Conservation (phyloP, 2,113 vertebrate species). For the Oophaga pumilio region DNA sequence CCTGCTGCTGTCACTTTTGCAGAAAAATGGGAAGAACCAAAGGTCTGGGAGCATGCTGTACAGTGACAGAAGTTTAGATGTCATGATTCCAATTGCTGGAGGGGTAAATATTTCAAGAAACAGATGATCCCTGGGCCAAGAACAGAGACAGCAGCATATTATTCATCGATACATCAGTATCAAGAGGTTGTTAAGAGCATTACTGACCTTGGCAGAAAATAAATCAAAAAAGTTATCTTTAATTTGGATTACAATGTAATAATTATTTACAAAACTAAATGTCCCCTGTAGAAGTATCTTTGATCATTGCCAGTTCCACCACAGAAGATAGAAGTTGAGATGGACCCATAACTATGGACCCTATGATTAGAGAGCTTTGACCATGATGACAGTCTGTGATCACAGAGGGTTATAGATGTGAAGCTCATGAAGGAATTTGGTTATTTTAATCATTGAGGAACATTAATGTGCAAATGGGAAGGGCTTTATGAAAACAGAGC, state of each 20-base stretch:
- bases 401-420: background rate
- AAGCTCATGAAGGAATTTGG: background rate
- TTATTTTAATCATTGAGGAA: background rate
- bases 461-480: background rate
- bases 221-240: background rate
- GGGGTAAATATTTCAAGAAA: slow-evolving; percentile 33
- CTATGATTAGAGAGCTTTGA: background rate
- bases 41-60: slow-evolving; percentile 1
- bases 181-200: background rate
- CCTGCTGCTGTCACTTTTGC: slow-evolving; percentile 6
- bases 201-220: background rate
- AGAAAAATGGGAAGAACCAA: background rate
- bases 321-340: background rate
- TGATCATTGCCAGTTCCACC: background rate
- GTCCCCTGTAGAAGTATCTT: background rate
- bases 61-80: background rate
- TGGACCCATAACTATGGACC: background rate
- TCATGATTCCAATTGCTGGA: slow-evolving; percentile 9
- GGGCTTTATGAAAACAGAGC: background rate
- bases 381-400: background rate
- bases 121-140: slow-evolving; percentile 39
- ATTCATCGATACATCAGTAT: background rate
- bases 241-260: background rate
- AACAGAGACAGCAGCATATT: slow-evolving; percentile 13
- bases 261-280: background rate